phyloP scores from a whole-genome alignment of 2,113 vertebrate genomes.

The Malurus cyaneus region DNA sequence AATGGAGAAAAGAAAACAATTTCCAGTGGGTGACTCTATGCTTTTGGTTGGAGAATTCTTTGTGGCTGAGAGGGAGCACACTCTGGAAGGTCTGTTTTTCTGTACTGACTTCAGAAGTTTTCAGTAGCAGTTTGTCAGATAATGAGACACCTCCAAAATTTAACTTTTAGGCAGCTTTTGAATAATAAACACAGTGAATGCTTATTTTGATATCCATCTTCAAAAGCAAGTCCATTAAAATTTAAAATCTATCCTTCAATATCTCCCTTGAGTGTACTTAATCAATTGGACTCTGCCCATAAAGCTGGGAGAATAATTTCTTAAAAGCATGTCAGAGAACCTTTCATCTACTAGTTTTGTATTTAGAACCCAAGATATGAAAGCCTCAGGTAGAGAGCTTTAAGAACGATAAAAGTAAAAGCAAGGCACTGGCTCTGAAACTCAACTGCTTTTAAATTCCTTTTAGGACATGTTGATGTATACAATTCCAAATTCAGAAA shows the following conservation, averaged over 20 bases:
- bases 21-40: background rate
- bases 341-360: background rate
- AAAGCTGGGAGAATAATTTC: background rate
- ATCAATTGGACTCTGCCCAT: background rate
- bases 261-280: background rate
- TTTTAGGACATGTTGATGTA: background rate
- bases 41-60: background rate
- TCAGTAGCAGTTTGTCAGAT: background rate
- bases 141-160: background rate
- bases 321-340: background rate
- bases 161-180: background rate
- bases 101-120: background rate
- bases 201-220: background rate
- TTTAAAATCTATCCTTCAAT: background rate
- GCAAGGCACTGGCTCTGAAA: background rate
- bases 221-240: background rate
- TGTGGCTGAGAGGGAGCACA: background rate
- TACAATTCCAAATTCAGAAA: background rate
- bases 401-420: background rate
- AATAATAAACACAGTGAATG: background rate
- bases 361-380: background rate
- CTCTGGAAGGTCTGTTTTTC: background rate
- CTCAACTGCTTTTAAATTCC: background rate
- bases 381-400: background rate
- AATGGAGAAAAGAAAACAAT: background rate